phyloP scores from a whole-genome alignment of 2,113 vertebrate species.

The Oreochromis spilurus region DNA sequence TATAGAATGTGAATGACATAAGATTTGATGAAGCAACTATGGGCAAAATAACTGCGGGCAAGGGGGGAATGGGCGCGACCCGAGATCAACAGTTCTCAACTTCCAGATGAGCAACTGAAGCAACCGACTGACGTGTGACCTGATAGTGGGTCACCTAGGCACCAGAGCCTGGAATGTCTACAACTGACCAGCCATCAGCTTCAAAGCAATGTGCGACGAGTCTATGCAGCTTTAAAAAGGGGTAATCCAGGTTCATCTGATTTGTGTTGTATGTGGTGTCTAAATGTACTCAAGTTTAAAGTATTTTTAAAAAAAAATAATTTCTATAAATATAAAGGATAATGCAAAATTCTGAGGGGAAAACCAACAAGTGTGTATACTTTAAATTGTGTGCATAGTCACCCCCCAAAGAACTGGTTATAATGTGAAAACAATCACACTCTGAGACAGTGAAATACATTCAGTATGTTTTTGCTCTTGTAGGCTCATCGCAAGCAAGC shows the following conservation, averaged over 20 bases:
- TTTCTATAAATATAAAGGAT: neutral
- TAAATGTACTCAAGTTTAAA: neutral
- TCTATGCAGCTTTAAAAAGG: neutral
- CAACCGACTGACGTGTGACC: neutral
- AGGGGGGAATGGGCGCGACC: neutral
- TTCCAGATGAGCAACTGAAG: neutral
- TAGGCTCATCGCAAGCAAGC: neutral
- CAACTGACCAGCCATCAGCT: neutral
- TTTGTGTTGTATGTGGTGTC: neutral
- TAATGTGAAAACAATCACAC: neutral
- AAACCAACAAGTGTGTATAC: neutral
- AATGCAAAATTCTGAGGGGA: neutral
- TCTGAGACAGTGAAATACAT: neutral
- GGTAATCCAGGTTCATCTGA: neutral
- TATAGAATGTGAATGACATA: neutral
- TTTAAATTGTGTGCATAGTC: neutral
- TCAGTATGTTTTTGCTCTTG: neutral
- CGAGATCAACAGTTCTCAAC: neutral
- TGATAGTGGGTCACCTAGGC: neutral
- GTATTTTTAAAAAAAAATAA: accelerated
- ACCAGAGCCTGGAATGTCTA: neutral
- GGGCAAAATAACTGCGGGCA: neutral
- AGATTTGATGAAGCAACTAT: neutral
- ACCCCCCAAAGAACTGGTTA: neutral
- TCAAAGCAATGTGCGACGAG: neutral